Conservation (phyloP, 2,113 vertebrate genomes). For the Sporophila hypoxantha region DNA sequence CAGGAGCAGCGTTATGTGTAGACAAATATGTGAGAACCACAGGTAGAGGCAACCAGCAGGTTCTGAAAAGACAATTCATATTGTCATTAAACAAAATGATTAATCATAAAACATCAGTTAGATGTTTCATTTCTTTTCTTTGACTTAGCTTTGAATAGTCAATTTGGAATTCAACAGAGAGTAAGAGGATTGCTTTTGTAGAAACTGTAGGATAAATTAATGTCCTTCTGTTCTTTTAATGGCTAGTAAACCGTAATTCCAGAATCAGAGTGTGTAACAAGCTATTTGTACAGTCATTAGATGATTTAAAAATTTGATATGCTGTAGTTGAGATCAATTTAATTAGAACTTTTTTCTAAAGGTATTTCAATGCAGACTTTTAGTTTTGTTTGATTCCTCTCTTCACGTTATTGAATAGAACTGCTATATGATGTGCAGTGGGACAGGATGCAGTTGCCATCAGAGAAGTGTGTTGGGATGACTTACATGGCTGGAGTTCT, state of each 20-base stretch:
- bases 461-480: neutral
- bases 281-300: neutral
- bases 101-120: neutral
- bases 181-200: neutral
- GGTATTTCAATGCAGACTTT: neutral
- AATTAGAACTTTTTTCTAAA: neutral
- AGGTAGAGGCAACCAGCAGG: neutral
- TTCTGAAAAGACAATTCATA: neutral
- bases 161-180: neutral
- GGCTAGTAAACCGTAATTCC: neutral
- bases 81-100: neutral
- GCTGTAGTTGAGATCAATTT: neutral
- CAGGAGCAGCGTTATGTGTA: neutral
- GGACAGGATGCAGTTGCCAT: neutral
- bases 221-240: neutral
- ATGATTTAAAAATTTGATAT: neutral
- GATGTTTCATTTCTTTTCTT: neutral
- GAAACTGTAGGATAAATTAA: neutral
- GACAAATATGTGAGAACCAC: neutral
- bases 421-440: neutral
- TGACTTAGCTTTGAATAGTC: neutral
- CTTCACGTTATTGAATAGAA: neutral
- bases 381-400: neutral
- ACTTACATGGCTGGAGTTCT: neutral
- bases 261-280: neutral